Evolutionary conservation across 2,888 invertebrate genomes (phyloP).

Genomic region (Xestoiulus laeticollis): DNA sequence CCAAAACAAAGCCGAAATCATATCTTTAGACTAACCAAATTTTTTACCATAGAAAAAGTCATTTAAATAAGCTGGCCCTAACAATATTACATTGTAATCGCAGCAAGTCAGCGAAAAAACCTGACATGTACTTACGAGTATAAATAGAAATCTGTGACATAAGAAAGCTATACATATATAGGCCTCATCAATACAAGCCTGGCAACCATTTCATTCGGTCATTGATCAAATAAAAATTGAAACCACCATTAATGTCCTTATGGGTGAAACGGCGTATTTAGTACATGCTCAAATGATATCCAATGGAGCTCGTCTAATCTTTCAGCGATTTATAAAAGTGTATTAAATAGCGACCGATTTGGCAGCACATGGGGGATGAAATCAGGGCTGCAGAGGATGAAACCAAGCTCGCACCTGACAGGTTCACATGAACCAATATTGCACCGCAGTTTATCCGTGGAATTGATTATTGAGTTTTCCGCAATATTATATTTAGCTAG

Average conservation of each 20-base stretch:
- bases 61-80: too few relatives aligned
- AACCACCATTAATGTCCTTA: background rate
- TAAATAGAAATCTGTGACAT: background rate
- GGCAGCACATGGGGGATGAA: background rate
- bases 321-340: conserved; percentile 18
- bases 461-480: conserved; percentile 45
- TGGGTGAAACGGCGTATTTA: background rate
- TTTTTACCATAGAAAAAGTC: too few relatives aligned
- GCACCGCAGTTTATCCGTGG: conserved; percentile 3
- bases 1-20: too few relatives aligned
- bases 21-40: too few relatives aligned
- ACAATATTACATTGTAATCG: background rate
- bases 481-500: conserved; percentile 26
- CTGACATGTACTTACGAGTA: background rate
- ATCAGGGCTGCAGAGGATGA: background rate
- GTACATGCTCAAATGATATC: conserved; percentile 4
- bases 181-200: background rate
- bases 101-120: background rate
- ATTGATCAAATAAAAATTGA: conserved; percentile 18
- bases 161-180: background rate
- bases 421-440: conserved; percentile 40
- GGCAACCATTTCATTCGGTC: background rate
- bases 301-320: conserved; percentile 45
- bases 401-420: conserved; percentile 10
- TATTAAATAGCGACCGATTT: background rate